A percentile compares a stretch with the other conserved stretches of the same genome.
These are phyloP conservation scores for Agonopterix arenella DNA, from an alignment of 2,888 invertebrate species.

Conservation along the genomic window DNA sequence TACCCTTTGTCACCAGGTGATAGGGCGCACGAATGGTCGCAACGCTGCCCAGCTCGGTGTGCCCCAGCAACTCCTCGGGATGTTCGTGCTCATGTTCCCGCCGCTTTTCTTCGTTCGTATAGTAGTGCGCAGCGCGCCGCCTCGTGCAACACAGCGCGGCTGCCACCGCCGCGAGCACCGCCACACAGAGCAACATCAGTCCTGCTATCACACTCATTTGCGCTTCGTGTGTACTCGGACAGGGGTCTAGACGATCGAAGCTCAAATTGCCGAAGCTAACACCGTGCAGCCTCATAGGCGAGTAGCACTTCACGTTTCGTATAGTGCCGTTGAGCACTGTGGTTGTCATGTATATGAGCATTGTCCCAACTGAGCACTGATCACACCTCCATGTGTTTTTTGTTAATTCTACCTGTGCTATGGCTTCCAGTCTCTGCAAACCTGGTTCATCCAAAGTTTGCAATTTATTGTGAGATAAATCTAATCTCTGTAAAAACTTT, in stretches of 20 bases:
- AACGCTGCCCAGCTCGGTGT: conserved; percentile 50
- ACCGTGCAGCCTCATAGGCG: conserved; percentile 75
- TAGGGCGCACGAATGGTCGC: conserved; percentile 63
- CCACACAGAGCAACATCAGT: conserved; percentile 55
- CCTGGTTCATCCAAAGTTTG: conserved; percentile 78
- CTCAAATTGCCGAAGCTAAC: conserved; percentile 40
- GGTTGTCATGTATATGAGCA: conserved; percentile 76
- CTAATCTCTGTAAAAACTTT: conserved; percentile 78
- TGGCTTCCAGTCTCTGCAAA: conserved; percentile 75
- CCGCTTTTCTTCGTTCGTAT: conserved; percentile 86
- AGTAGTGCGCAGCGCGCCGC: conserved; percentile 84
- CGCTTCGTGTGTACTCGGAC: conserved; percentile 72
- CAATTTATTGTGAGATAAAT: conserved; percentile 85
- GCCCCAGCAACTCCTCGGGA: conserved; percentile 52
- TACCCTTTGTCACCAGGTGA: conserved; percentile 46
- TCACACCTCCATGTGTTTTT: conserved; percentile 83
- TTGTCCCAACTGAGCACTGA: conserved; percentile 77
- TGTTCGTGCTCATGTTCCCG: conserved; percentile 56
- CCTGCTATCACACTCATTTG: conserved; percentile 75
- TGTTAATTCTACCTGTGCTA: conserved; percentile 72
- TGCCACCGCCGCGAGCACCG: conserved; percentile 70
- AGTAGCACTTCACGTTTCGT: conserved; percentile 74
- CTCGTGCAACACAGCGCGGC: conserved; percentile 81
- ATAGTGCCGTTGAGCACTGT: conserved; percentile 69
- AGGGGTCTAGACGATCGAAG: conserved; percentile 48